phyloP scores from a whole-genome alignment of 64 coral and sea anemone species.

The Actinia equina region DNA sequence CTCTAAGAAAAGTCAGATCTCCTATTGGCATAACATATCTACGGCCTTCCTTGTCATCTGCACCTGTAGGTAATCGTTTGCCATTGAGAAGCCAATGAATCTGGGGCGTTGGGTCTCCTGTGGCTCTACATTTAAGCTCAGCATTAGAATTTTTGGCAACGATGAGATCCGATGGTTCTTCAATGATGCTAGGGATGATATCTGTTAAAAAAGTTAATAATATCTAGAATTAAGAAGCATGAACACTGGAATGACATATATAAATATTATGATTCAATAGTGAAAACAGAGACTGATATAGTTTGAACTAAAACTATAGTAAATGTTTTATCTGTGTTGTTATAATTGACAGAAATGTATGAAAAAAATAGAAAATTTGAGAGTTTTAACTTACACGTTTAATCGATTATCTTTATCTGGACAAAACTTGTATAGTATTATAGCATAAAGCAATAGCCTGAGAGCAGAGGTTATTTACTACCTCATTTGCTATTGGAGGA shows the following conservation, averaged over 20 bases:
- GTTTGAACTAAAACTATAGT: too few species aligned
- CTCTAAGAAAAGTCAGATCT: conserved; percentile 45
- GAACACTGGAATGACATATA: too few species aligned
- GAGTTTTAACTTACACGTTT: too few species aligned
- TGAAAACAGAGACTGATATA: not conserved
- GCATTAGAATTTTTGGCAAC: conserved; percentile 55
- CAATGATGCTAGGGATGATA: conserved; percentile 23
- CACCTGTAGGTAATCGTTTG: conserved; percentile 36
- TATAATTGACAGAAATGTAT: too few species aligned
- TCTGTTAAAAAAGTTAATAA: not conserved
- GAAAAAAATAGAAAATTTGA: too few species aligned
- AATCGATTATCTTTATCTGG: too few species aligned
- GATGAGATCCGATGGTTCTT: conserved; percentile 55
- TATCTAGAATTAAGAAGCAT: not conserved
- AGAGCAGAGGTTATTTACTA: too few species aligned
- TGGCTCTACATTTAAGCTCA: conserved; percentile 53
- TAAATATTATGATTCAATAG: too few species aligned
- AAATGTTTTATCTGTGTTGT: too few species aligned
- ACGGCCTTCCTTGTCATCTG: conserved; percentile 28
- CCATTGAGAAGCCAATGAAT: conserved; percentile 80
- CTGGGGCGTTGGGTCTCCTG: conserved; percentile 42
- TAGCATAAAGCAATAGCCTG: too few species aligned
- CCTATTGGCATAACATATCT: conserved; percentile 56
- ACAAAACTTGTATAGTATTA: too few species aligned
- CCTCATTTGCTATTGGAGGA: too few species aligned